Conservation (phyloP, 2,113 vertebrate genomes). For the Brevimyrus niger region DNA sequence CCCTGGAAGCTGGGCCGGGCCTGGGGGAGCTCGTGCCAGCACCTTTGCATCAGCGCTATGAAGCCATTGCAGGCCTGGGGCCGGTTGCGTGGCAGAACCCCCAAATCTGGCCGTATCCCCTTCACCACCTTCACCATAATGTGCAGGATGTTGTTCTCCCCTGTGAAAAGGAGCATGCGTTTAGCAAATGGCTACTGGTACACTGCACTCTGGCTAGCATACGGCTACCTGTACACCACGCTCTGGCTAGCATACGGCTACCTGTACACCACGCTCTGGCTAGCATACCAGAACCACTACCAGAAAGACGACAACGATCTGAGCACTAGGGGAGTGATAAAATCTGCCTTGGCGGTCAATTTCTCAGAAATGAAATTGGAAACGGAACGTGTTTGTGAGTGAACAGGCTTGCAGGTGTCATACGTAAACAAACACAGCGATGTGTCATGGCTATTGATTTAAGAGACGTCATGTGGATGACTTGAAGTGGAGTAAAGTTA, state of each 20-base stretch:
- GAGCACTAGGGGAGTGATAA: not conserved
- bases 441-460: not conserved
- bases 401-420: not conserved
- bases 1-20: conserved; percentile 87
- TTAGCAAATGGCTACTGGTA: not conserved
- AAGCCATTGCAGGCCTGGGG: conserved; percentile 74
- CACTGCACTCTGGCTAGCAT: not conserved
- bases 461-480: not conserved
- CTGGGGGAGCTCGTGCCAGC: conserved; percentile 77
- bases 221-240: not conserved
- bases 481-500: not conserved
- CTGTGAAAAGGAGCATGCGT: conserved; percentile 48
- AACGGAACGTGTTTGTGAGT: not conserved
- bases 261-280: not conserved
- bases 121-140: conserved; percentile 97
- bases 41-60: conserved; percentile 82
- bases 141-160: conserved; percentile 94
- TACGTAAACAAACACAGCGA: not conserved
- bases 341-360: not conserved
- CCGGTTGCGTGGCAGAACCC: conserved; percentile 70
- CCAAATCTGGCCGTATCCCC: conserved; percentile 84
- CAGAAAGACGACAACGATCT: not conserved
- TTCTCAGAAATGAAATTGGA: not conserved
- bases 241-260: not conserved
- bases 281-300: too few species aligned